phyloP scores from a whole-genome alignment of 2,113 vertebrate genomes.

The Pygoscelis adeliae region DNA sequence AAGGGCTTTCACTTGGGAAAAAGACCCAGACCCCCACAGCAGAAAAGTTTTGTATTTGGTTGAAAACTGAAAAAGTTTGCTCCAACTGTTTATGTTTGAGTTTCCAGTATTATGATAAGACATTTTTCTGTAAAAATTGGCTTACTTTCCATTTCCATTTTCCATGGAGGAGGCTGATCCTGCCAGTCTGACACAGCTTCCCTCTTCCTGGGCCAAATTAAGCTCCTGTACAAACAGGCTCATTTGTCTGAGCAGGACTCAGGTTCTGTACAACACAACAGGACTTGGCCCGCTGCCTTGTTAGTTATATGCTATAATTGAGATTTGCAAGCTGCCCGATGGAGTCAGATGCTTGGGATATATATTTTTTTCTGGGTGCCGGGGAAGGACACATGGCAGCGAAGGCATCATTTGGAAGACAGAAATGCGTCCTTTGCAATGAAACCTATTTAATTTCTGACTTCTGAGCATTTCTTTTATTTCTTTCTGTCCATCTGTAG shows the following conservation, averaged over 20 bases:
- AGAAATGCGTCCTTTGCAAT: neutral
- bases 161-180: neutral
- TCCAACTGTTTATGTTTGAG: neutral
- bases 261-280: neutral
- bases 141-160: neutral
- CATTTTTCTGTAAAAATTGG: constrained; percentile 4
- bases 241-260: neutral
- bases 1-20: neutral
- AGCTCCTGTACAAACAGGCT: neutral
- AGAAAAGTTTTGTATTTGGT: neutral
- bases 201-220: neutral
- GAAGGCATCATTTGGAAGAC: neutral
- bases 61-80: neutral
- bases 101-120: neutral
- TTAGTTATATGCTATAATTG: neutral
- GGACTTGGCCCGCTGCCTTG: neutral
- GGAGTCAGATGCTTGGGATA: neutral
- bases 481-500: neutral
- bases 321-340: neutral
- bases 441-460: neutral
- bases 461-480: neutral
- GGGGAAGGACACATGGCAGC: neutral
- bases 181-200: neutral
- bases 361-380: neutral
- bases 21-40: neutral